Evolutionary conservation across 1,140 invertebrate species (phyloP).

Genomic region (Drosophila bipectinata): DNA sequence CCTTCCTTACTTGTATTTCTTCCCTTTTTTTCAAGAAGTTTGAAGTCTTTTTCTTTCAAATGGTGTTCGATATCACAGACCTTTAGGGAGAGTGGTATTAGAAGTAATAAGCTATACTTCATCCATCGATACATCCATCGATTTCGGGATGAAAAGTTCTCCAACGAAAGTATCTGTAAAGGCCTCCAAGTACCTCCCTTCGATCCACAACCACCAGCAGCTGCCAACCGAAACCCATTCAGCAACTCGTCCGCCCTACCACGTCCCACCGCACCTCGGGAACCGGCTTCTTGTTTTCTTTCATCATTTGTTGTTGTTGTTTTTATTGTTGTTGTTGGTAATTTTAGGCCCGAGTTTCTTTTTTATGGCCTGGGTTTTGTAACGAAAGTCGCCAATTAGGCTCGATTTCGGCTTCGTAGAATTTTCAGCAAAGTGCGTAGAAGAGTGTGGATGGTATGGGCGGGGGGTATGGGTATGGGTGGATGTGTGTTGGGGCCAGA

Average conservation of each 20-base stretch:
- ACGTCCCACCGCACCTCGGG: conserved; percentile 20
- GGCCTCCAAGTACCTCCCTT: no score
- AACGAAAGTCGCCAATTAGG: conserved; percentile 71
- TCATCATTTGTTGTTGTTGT: conserved; percentile 51
- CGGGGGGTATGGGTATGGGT: conserved; percentile 21
- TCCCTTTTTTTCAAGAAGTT: no score
- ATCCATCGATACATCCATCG: no score
- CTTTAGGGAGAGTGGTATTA: no score
- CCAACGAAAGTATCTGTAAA: background rate
- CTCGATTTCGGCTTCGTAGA: conserved; percentile 45
- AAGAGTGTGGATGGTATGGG: conserved; percentile 19
- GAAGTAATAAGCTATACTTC: no score
- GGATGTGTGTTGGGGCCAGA: conserved; percentile 18
- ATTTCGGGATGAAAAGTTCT: no score
- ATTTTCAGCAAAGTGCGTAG: conserved; percentile 67
- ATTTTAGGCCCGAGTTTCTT: background rate
- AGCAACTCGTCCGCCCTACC: background rate
- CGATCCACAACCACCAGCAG: conserved; percentile 5
- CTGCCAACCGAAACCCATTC: conserved; percentile 22
- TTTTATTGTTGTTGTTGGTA: conserved; percentile 30
- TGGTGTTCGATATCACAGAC: no score
- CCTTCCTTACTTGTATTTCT: no score
- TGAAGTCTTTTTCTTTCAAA: no score
- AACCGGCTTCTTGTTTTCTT: conserved; percentile 79
- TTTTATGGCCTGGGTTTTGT: conserved; percentile 34